These are phyloP conservation scores for Clostera curtula DNA, from an alignment of 2,888 invertebrate species.

Conservation along the genomic window DNA sequence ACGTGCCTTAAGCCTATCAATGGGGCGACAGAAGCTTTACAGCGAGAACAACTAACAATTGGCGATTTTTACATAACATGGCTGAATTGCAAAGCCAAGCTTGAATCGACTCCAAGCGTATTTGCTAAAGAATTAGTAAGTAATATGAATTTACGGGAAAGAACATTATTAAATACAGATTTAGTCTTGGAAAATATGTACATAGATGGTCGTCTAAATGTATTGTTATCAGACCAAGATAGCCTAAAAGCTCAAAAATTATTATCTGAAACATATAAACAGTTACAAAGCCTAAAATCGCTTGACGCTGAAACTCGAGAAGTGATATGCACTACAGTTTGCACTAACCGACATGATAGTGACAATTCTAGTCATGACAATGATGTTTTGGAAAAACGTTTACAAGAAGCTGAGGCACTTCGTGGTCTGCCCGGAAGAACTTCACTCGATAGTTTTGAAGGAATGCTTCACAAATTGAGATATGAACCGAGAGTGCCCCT, in stretches of 20 bases:
- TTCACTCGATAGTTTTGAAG: too few relatives aligned
- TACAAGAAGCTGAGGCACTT: too few relatives aligned
- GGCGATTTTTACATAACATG: constrained; percentile 4
- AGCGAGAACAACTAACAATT: constrained; percentile 3
- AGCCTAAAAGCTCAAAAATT: not conserved
- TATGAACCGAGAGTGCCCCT: not conserved
- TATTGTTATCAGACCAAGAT: not conserved
- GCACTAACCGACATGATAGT: too few relatives aligned
- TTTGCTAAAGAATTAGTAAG: not conserved
- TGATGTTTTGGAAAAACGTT: too few relatives aligned
- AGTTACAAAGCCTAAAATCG: not conserved
- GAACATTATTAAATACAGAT: not conserved
- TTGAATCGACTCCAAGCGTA: not conserved
- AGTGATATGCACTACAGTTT: too few relatives aligned
- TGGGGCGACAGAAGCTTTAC: not conserved
- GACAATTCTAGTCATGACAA: too few relatives aligned
- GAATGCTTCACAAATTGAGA: too few relatives aligned
- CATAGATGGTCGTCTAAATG: not conserved
- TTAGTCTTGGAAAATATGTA: not conserved
- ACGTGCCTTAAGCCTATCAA: constrained; percentile 1
- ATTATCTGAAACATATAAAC: not conserved
- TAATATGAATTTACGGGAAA: not conserved
- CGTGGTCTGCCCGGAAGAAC: too few relatives aligned
- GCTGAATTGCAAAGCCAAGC: constrained; percentile 2
- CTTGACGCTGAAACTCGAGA: too few relatives aligned